Conservation (phyloP, 2,888 invertebrate species). For the Theristus sp. region DNA sequence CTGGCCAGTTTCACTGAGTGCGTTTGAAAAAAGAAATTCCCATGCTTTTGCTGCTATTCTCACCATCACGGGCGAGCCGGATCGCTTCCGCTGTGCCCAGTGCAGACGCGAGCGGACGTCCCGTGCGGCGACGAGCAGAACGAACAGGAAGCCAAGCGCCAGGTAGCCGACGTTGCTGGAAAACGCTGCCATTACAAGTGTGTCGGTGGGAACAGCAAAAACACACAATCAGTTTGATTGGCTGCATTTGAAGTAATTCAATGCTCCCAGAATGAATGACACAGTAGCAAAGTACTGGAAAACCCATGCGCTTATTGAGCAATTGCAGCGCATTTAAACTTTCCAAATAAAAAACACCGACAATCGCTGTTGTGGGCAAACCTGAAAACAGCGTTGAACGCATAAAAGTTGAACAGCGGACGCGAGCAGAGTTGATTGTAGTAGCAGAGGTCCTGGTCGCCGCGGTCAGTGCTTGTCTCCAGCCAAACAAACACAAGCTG, state of each 20-base stretch:
- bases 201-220: too few relatives aligned
- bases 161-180: slow-evolving; percentile 53
- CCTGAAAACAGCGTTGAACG: slow-evolving; percentile 70
- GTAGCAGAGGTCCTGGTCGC: slow-evolving; percentile 69
- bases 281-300: too few relatives aligned
- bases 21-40: slow-evolving; percentile 1
- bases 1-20: neutral
- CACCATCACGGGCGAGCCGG: too few relatives aligned
- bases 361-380: too few relatives aligned
- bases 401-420: slow-evolving; percentile 53
- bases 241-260: too few relatives aligned
- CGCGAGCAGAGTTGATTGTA: slow-evolving; percentile 72
- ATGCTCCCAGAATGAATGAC: too few relatives aligned
- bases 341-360: neutral
- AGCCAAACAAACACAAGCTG: slow-evolving; percentile 65
- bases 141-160: slow-evolving; percentile 54
- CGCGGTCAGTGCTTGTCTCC: slow-evolving; percentile 47
- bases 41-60: neutral
- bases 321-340: too few relatives aligned
- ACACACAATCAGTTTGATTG: too few relatives aligned
- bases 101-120: neutral
- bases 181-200: too few relatives aligned
- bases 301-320: too few relatives aligned
- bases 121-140: slow-evolving; percentile 48
- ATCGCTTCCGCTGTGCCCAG: too few relatives aligned